Evolutionary conservation across 2,113 vertebrate genomes (phyloP).

Genomic region (Chiloscyllium plagiosum): DNA sequence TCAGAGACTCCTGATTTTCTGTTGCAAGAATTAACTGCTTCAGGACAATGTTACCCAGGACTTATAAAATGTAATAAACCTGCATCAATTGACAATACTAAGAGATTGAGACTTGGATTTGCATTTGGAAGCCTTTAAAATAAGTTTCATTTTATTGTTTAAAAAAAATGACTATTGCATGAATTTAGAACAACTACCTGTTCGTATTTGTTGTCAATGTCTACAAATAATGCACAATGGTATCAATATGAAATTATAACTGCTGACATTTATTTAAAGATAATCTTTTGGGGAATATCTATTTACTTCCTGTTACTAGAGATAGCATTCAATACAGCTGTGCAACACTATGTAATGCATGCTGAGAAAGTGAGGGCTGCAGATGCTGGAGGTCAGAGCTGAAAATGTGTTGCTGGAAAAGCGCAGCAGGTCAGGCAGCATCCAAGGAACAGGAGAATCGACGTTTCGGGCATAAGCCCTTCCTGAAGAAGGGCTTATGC

Average conservation of each 20-base stretch:
- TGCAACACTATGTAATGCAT: neutral
- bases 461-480: too few species aligned
- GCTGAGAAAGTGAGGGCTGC: too few species aligned
- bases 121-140: neutral
- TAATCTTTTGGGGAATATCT: neutral
- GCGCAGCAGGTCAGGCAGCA: too few species aligned
- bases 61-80: neutral
- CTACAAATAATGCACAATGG: neutral
- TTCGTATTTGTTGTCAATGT: neutral
- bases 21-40: neutral
- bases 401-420: too few species aligned
- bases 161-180: neutral
- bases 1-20: neutral
- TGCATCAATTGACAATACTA: neutral
- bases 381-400: too few species aligned
- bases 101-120: neutral
- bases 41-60: neutral
- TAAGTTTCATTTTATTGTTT: neutral
- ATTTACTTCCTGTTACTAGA: neutral
- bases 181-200: neutral
- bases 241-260: too few species aligned
- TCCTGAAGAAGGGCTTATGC: too few species aligned
- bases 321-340: neutral
- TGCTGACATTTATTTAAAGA: constrained; percentile 21
- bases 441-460: too few species aligned